phyloP scores from a whole-genome alignment of 2,888 invertebrate genomes.

The Phymatocera aterrima region DNA sequence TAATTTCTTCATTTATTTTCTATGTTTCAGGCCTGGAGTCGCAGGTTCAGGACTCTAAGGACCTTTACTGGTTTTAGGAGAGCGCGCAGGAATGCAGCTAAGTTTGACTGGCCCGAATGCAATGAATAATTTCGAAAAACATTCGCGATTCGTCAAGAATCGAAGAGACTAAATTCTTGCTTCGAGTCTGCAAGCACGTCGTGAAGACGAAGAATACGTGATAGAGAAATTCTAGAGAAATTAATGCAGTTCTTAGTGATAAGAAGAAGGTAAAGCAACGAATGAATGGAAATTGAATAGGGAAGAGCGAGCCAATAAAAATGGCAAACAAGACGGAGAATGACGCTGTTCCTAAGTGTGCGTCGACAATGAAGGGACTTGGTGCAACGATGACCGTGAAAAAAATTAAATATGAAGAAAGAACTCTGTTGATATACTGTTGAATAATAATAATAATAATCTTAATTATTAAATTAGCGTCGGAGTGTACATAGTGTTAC shows the following conservation, averaged over 20 bases:
- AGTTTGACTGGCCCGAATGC: conserved; percentile 49
- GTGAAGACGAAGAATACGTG: conserved; percentile 30
- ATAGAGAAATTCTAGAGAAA: conserved; percentile 44
- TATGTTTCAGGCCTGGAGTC: conserved; percentile 68
- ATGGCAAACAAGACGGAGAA: conserved; percentile 40
- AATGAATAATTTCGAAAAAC: not conserved
- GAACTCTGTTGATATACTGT: conserved; percentile 40
- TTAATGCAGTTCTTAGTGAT: conserved; percentile 15
- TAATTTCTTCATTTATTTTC: conserved; percentile 38
- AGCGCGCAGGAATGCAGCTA: not conserved
- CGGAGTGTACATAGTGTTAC: conserved; percentile 69
- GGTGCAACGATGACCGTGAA: conserved; percentile 27
- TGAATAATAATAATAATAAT: conserved; percentile 42
- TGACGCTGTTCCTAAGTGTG: conserved; percentile 35
- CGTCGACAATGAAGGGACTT: conserved; percentile 16
- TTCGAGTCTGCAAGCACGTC: not conserved
- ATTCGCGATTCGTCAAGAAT: no score
- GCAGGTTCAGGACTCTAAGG: conserved; percentile 70
- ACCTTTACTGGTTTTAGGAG: conserved; percentile 70
- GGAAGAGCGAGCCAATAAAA: conserved; percentile 19
- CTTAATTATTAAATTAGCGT: conserved; percentile 47
- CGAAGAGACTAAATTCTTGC: not conserved
- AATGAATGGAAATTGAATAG: conserved; percentile 37
- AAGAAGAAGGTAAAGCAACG: conserved; percentile 20
- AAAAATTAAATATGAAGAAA: not conserved